Conservation (phyloP, 2,113 vertebrate genomes). For the Panurus biarmicus region DNA sequence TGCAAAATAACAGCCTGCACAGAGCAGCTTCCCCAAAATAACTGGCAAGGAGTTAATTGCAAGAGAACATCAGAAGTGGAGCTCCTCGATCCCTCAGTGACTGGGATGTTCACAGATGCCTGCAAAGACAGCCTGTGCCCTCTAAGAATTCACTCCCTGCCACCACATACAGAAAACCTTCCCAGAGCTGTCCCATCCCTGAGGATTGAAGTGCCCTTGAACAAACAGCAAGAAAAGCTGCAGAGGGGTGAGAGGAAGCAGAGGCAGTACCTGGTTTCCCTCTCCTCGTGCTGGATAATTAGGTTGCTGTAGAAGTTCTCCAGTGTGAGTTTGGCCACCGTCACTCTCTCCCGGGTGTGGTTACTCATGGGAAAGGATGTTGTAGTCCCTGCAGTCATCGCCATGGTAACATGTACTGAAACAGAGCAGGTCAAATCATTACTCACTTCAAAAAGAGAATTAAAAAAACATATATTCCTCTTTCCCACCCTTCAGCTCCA, state of each 20-base stretch:
- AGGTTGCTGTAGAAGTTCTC: constrained; percentile 99
- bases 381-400: constrained; percentile 90
- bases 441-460: neutral
- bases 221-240: neutral
- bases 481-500: neutral
- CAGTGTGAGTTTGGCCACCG: constrained; percentile 94
- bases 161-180: neutral
- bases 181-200: neutral
- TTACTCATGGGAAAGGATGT: constrained; percentile 95
- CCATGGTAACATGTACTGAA: constrained; percentile 82
- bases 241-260: neutral
- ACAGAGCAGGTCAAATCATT: constrained; percentile 42
- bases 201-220: neutral
- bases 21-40: neutral
- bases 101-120: neutral
- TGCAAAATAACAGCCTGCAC: neutral
- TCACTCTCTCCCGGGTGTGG: constrained; percentile 96
- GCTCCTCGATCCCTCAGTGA: neutral
- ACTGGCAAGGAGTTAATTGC: neutral
- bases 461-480: neutral
- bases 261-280: constrained; percentile 86
- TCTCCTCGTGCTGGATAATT: constrained; percentile 95
- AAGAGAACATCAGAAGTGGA: neutral
- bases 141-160: neutral
- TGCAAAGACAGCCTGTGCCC: neutral